A percentile compares a stretch with the other conserved stretches of the same genome.
phyloP scores from a whole-genome alignment of 2,113 vertebrate genomes.

The Heptranchias perlo region DNA sequence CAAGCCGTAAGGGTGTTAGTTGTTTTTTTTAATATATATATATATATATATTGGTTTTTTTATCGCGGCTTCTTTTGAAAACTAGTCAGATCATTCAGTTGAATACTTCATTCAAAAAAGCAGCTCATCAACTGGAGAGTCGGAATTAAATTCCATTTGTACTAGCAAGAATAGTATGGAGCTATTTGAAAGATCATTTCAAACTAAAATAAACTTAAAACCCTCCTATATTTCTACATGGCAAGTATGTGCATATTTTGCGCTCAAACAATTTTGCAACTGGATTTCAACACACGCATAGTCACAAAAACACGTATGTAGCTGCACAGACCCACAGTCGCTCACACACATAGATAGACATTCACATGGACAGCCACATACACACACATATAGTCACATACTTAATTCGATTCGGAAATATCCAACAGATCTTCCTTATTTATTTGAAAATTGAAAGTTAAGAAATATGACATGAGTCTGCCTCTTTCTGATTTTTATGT shows the following conservation, averaged over 20 bases:
- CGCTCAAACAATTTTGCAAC: neutral
- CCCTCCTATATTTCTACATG: neutral
- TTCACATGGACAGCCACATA: too few species aligned
- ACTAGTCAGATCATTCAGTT: neutral
- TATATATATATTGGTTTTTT: too few species aligned
- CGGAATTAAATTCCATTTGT: neutral
- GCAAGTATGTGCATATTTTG: neutral
- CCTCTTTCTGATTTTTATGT: neutral
- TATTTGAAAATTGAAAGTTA: neutral
- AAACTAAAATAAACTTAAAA: neutral
- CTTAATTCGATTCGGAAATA: neutral
- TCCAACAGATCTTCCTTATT: neutral
- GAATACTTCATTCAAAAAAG: neutral
- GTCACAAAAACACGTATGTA: neutral
- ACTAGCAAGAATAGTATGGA: neutral
- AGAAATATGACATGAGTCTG: neutral
- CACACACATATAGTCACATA: neutral
- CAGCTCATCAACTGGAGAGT: neutral
- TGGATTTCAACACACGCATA: neutral
- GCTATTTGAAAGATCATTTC: neutral
- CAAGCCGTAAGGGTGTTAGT: neutral
- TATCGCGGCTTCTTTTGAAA: neutral
- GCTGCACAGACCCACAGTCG: neutral
- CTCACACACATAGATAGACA: neutral
- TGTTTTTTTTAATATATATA: neutral